Conservation (phyloP, 2,797 vertebrate genomes). For the Sarcoramphus papa region DNA sequence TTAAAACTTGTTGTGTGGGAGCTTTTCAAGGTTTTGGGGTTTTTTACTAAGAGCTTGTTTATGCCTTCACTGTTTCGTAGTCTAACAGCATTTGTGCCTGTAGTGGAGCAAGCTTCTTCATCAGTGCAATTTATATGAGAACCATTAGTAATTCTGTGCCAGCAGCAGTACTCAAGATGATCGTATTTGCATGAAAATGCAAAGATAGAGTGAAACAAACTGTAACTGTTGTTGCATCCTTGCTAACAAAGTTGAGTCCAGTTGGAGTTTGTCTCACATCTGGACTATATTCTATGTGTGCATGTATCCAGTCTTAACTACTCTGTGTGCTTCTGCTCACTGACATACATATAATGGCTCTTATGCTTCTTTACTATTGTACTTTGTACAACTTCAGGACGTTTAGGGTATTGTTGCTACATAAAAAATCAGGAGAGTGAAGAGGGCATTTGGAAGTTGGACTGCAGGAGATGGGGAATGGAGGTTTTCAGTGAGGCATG, state of each 20-base stretch:
- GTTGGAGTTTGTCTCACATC: neutral
- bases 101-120: neutral
- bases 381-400: rapidly evolving
- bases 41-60: neutral
- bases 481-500: neutral
- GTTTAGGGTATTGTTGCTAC: neutral
- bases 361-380: neutral
- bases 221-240: neutral
- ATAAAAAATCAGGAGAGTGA: neutral
- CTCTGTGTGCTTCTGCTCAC: neutral
- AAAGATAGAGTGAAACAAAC: neutral
- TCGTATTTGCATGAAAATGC: neutral
- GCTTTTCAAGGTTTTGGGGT: neutral
- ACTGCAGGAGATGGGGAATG: neutral
- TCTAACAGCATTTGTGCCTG: neutral
- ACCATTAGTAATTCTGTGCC: neutral
- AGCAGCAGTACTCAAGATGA: neutral
- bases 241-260: neutral
- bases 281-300: neutral
- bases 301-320: rapidly evolving
- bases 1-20: neutral
- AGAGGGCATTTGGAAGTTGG: neutral
- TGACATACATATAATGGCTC: neutral
- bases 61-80: neutral
- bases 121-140: neutral